phyloP scores from a whole-genome alignment of 1,140 invertebrate species.

The Drosophila grimshawi region DNA sequence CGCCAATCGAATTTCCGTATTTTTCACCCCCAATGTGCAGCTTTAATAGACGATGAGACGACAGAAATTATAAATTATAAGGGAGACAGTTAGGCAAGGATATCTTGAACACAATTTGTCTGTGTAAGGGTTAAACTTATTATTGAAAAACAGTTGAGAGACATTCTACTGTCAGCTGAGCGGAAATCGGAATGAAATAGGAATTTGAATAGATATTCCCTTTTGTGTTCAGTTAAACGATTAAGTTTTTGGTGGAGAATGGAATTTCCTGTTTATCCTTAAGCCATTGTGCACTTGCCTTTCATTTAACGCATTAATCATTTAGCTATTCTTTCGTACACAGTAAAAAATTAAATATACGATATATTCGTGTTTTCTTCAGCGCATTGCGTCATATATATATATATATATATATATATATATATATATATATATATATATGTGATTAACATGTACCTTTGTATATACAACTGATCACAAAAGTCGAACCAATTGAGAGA shows the following conservation, averaged over 20 bases:
- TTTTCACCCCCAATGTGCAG: constrained; percentile 12
- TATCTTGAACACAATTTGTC: constrained; percentile 29
- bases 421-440: too few relatives aligned
- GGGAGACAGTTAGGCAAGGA: neutral
- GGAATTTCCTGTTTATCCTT: constrained; percentile 15
- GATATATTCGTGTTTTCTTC: too few relatives aligned
- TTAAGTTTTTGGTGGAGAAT: neutral
- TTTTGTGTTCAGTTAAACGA: neutral
- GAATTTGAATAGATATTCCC: neutral
- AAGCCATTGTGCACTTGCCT: neutral
- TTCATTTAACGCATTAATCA: too few relatives aligned
- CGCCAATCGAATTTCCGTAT: constrained; percentile 62
- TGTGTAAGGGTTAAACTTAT: constrained; percentile 20
- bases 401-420: too few relatives aligned
- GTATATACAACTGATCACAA: too few relatives aligned
- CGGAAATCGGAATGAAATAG: constrained; percentile 6
- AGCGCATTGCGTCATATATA: too few relatives aligned
- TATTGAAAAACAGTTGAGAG: constrained; percentile 20
- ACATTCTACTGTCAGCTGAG: constrained; percentile 1
- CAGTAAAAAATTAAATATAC: neutral
- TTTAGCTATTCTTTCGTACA: too few relatives aligned
- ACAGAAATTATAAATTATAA: constrained; percentile 34
- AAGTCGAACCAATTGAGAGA: too few relatives aligned
- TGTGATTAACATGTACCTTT: too few relatives aligned
- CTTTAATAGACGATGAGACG: constrained; percentile 59